Base-by-base conservation (phyloP, 2,888 invertebrate genomes). In the Vanessa cardui region DNA sequence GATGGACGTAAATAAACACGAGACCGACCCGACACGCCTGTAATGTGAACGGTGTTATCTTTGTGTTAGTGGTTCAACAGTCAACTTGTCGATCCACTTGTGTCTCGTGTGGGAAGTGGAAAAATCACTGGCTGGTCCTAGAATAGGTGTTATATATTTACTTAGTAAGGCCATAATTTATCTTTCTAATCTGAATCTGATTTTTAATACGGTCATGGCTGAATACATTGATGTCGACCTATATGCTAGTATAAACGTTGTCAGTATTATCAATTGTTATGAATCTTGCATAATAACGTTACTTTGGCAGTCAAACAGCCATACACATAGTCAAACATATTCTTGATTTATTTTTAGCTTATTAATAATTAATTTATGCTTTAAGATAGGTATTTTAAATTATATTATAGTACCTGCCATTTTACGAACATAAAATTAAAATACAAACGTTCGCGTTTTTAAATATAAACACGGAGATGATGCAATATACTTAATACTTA, bases 1-100 rank as follows among this genome's bases (percentile, higher is more conserved):
- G 88, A 84, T 83, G 92, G 92, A 92, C 92, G 92, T 92, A 92
- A 92, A 92, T 92, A 92, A 92, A 92, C 92, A 92, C 86, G 85
- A 87, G 88, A 84, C 82, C 80, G 84, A 84, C 84, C 80, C 80
- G 79, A 83, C 83, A 80, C 80, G 83, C 80, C 78, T 83, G 84
- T 83, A 85, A 80, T 81, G 81, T 80, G 85, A 87, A 86, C 84
- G 84, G 82, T 81, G 82, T 84, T 90, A 86, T 88, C 88, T 87
- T 78, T 89, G 88, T 86, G 84, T 86, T 86, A 80, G 86, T 87
- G 80, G 82, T 80, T 79, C 81, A 80, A n/a, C n/a, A n/a, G n/a
- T n/a, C n/a, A n/a, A 78, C 76, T 79, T 70, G 80, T 77, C 77
- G 77, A 76, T 76, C 74, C 77, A 79, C 75, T 77, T 80, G 80